phyloP scores from a whole-genome alignment of 2,797 vertebrate genomes.

The Mormyrus hasselquistii region DNA sequence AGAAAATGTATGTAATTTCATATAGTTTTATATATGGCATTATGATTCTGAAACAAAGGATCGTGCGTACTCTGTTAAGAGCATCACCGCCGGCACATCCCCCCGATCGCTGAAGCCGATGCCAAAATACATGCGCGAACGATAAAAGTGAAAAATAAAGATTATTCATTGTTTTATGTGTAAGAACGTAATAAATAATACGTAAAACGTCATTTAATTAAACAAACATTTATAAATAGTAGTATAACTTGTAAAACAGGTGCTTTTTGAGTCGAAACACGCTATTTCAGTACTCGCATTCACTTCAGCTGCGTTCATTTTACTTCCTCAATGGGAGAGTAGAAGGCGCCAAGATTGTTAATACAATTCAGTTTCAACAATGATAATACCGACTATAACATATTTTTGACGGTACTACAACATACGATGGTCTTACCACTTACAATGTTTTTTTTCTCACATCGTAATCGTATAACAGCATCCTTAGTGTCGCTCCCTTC shows the following conservation, averaged over 20 bases:
- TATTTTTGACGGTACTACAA: background rate
- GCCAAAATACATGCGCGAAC: background rate
- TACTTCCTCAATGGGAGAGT: background rate
- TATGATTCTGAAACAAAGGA: background rate
- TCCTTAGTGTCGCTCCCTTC: background rate
- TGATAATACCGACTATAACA: background rate
- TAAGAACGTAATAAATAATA: background rate
- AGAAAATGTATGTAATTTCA: background rate
- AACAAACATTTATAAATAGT: background rate
- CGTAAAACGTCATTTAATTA: background rate
- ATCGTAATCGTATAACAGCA: background rate
- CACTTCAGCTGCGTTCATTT: background rate
- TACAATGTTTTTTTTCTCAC: background rate
- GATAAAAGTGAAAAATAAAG: background rate
- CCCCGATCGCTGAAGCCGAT: background rate
- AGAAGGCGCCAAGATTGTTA: background rate
- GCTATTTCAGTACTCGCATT: background rate
- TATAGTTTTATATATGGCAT: background rate
- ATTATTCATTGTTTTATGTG: background rate
- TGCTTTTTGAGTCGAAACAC: background rate
- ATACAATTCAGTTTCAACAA: background rate
- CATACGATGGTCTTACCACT: background rate
- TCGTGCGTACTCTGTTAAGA: background rate
- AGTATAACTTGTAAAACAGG: background rate
- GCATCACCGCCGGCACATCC: too few species aligned